Evolutionary conservation across 2,888 invertebrate species (phyloP).

Genomic region (Tetropium fuscum): DNA sequence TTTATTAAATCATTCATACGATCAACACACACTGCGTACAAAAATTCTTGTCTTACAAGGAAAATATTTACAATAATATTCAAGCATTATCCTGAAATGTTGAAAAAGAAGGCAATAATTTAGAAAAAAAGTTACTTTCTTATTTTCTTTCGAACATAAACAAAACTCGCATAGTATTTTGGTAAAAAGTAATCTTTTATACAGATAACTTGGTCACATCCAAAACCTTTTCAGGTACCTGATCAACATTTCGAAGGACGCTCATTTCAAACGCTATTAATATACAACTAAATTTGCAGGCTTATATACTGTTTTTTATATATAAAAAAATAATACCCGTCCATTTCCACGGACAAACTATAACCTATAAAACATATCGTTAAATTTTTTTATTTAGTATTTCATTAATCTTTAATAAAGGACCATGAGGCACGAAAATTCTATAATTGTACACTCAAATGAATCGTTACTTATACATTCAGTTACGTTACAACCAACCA

Average conservation of each 20-base stretch:
- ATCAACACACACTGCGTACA: constrained; percentile 15
- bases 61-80: constrained; percentile 25
- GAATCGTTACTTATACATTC: not conserved
- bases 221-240: no score
- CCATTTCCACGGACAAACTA: not conserved
- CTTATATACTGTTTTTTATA: not conserved
- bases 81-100: no score
- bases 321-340: constrained; percentile 2
- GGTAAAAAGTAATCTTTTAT: no score
- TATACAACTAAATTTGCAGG: not conserved
- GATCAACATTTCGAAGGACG: no score
- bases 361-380: no score
- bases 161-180: no score
- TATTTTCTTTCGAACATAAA: no score
- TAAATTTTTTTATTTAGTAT: no score
- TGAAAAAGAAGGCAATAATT: no score
- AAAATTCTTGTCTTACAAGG: constrained; percentile 16
- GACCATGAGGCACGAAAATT: not conserved
- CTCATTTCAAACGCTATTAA: not conserved
- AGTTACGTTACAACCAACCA: not conserved
- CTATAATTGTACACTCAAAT: not conserved
- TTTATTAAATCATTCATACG: constrained; percentile 23
- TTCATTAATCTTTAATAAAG: no score
- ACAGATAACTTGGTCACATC: no score
- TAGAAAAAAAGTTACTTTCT: no score